phyloP scores from a whole-genome alignment of 2,888 invertebrate genomes.

The Phalangium opilio region DNA sequence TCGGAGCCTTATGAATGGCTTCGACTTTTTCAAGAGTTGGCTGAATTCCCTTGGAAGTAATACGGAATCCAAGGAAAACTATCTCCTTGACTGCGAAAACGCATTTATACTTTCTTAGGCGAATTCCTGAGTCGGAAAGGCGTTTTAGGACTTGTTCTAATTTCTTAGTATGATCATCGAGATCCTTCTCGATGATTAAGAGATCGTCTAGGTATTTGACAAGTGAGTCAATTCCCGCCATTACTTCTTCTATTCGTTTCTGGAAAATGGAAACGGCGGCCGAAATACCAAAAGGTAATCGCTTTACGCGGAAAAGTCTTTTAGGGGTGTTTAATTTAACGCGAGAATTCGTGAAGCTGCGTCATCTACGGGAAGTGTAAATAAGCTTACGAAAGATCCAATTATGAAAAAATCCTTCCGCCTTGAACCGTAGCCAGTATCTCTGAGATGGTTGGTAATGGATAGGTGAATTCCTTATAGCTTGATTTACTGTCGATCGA shows the following conservation, averaged over 20 bases:
- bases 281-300: slow-evolving; percentile 22
- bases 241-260: slow-evolving; percentile 23
- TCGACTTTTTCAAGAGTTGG: slow-evolving; percentile 9
- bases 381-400: slow-evolving; percentile 8
- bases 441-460: slow-evolving; percentile 12
- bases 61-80: slow-evolving; percentile 3
- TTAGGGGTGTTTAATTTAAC: slow-evolving; percentile 1
- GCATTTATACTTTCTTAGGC: slow-evolving; percentile 1
- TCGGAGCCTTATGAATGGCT: slow-evolving; percentile 11
- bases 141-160: slow-evolving; percentile 3
- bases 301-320: slow-evolving; percentile 8
- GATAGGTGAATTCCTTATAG: slow-evolving; percentile 8
- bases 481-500: not conserved
- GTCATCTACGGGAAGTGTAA: slow-evolving; percentile 4
- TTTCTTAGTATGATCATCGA: slow-evolving; percentile 6
- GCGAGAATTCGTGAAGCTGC: not conserved
- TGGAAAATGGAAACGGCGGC: slow-evolving; percentile 28
- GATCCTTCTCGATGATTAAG: slow-evolving; percentile 7
- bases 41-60: slow-evolving; percentile 7
- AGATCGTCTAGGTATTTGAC: slow-evolving; percentile 16
- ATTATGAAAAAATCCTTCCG: slow-evolving; percentile 10
- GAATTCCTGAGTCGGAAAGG: slow-evolving; percentile 1
- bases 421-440: slow-evolving; percentile 11
- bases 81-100: slow-evolving; percentile 1
- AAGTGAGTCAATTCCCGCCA: slow-evolving; percentile 12